A percentile compares a stretch with the other conserved stretches of the same genome.
phyloP scores from a whole-genome alignment of 2,113 vertebrate species.

The Nematolebias whitei region DNA sequence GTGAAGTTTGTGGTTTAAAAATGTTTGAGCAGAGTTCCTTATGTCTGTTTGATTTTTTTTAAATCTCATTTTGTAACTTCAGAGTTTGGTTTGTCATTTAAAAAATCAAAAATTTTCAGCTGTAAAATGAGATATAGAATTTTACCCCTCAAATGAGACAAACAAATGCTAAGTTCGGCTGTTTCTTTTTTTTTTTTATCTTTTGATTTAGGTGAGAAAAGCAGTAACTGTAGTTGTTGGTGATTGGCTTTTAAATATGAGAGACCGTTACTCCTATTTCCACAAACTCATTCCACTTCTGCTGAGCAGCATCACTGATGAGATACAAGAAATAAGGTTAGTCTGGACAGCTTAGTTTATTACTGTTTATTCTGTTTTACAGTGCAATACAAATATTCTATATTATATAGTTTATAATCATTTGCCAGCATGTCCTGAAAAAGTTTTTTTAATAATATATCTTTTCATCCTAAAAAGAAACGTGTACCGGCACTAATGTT shows the following conservation, averaged over 20 bases:
- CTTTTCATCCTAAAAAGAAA: neutral
- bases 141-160: neutral
- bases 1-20: constrained; percentile 60
- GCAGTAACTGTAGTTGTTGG: constrained; percentile 86
- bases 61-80: neutral
- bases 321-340: constrained; percentile 88
- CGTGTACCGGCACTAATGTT: neutral
- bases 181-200: neutral
- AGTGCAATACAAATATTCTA: neutral
- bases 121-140: neutral
- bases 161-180: neutral
- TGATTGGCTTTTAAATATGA: constrained; percentile 87
- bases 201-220: constrained; percentile 84
- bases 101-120: constrained; percentile 3
- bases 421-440: neutral
- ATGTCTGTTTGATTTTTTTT: neutral
- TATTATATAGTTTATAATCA: neutral
- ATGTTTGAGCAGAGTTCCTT: neutral
- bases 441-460: neutral
- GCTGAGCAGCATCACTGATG: constrained; percentile 86
- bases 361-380: neutral
- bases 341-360: neutral
- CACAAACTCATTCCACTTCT: constrained; percentile 92
- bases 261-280: constrained; percentile 93
- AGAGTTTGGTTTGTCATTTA: neutral